Evolutionary conservation across 2,113 vertebrate species (phyloP), one percentile per base, ranked within the genome.

Genomic region (Cynoglossus semilaevis): DNA sequence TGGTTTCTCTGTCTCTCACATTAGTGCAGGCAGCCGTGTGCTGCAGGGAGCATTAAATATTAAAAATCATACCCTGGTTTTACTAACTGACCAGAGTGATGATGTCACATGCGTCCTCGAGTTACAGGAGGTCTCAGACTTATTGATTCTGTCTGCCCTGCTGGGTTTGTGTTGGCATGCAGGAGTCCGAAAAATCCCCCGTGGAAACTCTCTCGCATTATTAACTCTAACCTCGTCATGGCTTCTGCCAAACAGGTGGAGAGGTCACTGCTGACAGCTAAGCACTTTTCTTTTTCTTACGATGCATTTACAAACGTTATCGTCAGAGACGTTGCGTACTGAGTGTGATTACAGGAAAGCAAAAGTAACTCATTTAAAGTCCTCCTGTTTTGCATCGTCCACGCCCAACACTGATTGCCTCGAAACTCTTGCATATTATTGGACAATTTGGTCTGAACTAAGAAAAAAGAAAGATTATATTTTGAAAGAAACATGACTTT

Each of bases 41-140:
- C 91, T 91, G 81, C 89, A 92, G 92, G 91, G 93, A 90, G 85
- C 88, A 92, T 93, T 87, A 93, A 94, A 94, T 92, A 93, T 94
- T 93, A 83, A 94, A 85, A 62, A 62, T 51, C 72, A 85, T 90
- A 90, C 91, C 88, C 88, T 91, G 79, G 73, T 91, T 92, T 90
- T 76, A 77, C 87, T 88, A 87, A 92, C 89, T 93, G 92, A 93
- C 91, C 89, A 89, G 73, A 88, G 81, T 0, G 57, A 67, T 67
- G 62, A 47, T 67, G 70, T 68, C 65, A 29, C 47, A 45, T 17
- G 54, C 50, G 53, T 63, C 67, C 58, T 52, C 6, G 2, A 59
- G 34, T 51, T 4, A 9, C 56, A 51, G 35, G n/a, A 71, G 58
- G 56, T 38, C 13, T 43, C 35, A 29, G 52, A 57, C 38, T 58